Conservation (phyloP, 2,888 invertebrate species). For the Boloria selene region DNA sequence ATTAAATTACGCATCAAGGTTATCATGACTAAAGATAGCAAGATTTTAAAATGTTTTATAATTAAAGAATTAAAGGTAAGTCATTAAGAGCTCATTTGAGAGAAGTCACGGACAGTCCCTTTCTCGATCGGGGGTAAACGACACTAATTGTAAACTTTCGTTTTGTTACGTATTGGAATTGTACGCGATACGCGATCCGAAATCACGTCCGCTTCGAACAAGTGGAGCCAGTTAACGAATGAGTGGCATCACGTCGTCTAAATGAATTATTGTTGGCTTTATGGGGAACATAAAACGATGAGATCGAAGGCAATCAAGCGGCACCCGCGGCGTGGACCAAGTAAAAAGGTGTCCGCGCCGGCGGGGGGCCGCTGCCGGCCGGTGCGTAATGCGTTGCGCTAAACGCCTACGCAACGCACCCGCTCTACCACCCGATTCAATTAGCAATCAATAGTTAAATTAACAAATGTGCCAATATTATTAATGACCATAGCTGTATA, state of each 20-base stretch:
- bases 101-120: conserved; percentile 34
- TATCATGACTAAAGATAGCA: conserved; percentile 37
- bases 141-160: conserved; percentile 39
- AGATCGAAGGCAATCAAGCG: conserved; percentile 81
- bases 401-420: conserved; percentile 71
- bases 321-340: conserved; percentile 75
- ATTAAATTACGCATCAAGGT: conserved; percentile 34
- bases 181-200: conserved; percentile 40
- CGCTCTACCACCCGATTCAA: conserved; percentile 73
- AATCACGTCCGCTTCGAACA: conserved; percentile 59
- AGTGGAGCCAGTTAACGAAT: conserved; percentile 75
- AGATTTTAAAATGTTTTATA: conserved; percentile 36
- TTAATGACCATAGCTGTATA: conserved; percentile 34
- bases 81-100: conserved; percentile 36
- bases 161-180: conserved; percentile 37
- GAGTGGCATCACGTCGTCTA: conserved; percentile 81
- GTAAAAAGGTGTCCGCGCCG: conserved; percentile 77
- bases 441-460: conserved; percentile 71
- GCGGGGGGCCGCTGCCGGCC: conserved; percentile 68
- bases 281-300: conserved; percentile 80
- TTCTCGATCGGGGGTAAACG: conserved; percentile 35
- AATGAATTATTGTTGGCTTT: conserved; percentile 83
- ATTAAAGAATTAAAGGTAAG: conserved; percentile 39
- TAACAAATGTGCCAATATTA: conserved; percentile 56
- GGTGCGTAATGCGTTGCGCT: conserved; percentile 67